Conservation (phyloP, 30 jellyfish, hydroid and myxozoan species). For the Turritopsis dohrnii region DNA sequence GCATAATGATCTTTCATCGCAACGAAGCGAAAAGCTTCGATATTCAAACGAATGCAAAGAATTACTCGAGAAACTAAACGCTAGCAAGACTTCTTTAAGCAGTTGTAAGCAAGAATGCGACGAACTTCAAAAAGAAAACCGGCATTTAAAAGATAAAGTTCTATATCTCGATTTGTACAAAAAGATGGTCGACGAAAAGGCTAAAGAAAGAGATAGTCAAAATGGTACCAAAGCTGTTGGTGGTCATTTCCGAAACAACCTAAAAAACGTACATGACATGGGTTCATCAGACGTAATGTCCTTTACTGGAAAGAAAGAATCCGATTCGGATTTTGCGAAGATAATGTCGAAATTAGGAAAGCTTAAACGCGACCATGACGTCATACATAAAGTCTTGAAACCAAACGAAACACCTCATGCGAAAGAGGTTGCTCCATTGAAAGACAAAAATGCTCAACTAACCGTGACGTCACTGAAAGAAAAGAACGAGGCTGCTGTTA, state of each 20-base stretch:
- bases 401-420: neutral
- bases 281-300: neutral
- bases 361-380: slow-evolving; percentile 11
- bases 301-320: neutral
- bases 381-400: neutral
- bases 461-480: neutral
- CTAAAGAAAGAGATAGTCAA: neutral
- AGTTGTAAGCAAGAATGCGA: neutral
- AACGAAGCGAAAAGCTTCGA: neutral
- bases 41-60: slow-evolving; percentile 5
- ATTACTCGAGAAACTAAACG: neutral
- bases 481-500: neutral
- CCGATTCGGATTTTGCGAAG: neutral
- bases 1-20: neutral
- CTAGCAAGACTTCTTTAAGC: neutral
- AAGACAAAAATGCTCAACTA: neutral
- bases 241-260: neutral
- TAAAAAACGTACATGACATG: neutral
- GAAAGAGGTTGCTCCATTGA: neutral
- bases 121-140: slow-evolving; percentile 9
- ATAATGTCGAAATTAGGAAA: neutral
- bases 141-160: neutral
- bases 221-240: neutral
- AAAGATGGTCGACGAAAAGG: neutral
- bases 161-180: neutral